phyloP scores from a whole-genome alignment of 1,140 invertebrate species.

The Anastrepha obliqua region DNA sequence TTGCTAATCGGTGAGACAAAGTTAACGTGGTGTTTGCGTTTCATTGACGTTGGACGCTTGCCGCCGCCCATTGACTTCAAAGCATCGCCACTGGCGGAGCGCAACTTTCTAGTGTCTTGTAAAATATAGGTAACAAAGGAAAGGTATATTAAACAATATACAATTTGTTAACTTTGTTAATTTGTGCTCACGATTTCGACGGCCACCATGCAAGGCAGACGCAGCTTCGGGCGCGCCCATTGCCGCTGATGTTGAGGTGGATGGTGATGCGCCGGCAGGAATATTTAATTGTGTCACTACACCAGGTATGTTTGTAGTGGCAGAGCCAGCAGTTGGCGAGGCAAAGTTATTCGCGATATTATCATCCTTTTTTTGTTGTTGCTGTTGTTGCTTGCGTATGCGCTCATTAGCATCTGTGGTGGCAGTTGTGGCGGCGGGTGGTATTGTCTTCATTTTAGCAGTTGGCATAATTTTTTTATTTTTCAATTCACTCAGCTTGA shows the following conservation, averaged over 20 bases:
- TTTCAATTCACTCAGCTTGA: neutral
- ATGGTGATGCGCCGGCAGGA: neutral
- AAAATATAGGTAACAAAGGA: conserved; percentile 53
- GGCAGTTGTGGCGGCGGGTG: conserved; percentile 55
- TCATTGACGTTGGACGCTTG: neutral
- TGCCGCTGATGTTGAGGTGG: neutral
- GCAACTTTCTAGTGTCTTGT: conserved; percentile 45
- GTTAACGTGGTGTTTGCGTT: conserved; percentile 9
- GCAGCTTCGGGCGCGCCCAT: neutral
- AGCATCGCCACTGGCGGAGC: conserved; percentile 30
- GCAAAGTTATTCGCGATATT: conserved; percentile 57
- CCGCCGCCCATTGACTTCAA: neutral
- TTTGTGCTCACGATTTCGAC: conserved; percentile 53
- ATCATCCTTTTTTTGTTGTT: conserved; percentile 47
- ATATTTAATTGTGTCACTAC: too few species aligned
- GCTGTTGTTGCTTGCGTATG: conserved; percentile 45
- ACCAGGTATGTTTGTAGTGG: neutral
- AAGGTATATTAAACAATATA: conserved; percentile 52
- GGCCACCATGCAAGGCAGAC: neutral
- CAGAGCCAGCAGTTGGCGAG: conserved; percentile 19
- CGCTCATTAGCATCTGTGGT: conserved; percentile 54
- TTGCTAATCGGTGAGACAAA: conserved; percentile 15
- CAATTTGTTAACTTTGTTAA: conserved; percentile 44
- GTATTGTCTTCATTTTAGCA: conserved; percentile 59
- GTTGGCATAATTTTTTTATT: conserved; percentile 15